Base-by-base conservation (phyloP, 2,797 vertebrate genomes). In the Poeciliopsis gracilis region DNA sequence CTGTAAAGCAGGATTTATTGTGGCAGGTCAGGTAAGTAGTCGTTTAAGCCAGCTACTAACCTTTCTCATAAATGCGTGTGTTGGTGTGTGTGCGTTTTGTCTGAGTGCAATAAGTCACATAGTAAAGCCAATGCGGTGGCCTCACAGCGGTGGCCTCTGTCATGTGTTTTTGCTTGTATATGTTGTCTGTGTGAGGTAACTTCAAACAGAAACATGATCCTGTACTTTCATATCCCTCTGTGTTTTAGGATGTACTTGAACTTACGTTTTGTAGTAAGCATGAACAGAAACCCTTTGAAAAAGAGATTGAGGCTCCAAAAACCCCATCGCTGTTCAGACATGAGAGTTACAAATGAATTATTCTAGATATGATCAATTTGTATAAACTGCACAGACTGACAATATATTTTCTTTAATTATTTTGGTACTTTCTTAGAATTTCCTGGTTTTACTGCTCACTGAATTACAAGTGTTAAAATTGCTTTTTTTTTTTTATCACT, bases 131-230 rank as follows among this genome's bases (percentile, higher is more conserved):
- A 81, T 53, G 55, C 23, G 83, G 89, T 90, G 85, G 87, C 86
- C 87, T 78, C 80, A 78, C 85, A 33, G 55, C 25, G 84, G 89
- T 90, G 85, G 88, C 86, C 87, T 78, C 80, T 67, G 74, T 66
- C 36, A 66, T n/a, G 63, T 38, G 63, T 66, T 38, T 66, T 66
- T 66, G 63, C 63, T 86, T 87, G 71, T 80, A 70, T 85, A 69
- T 46, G 67, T 51, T 72, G 77, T 79, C n/a, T 83, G 73, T 77
- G 78, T 73, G 55, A 69, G 72, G 76, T 43, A 12, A 89, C 91
- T 91, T 91, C 86, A 91, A 91, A 92, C 82, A 85, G 84, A 84
- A 82, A 88, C 85, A 80, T 89, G 79, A 84, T 87, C 75, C 73
- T 74, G 53, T 51, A 80, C 72, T 82, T 78, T 80, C 51, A 85